Conservation (phyloP, 2,888 invertebrate species). For the Stomorhina lunata region DNA sequence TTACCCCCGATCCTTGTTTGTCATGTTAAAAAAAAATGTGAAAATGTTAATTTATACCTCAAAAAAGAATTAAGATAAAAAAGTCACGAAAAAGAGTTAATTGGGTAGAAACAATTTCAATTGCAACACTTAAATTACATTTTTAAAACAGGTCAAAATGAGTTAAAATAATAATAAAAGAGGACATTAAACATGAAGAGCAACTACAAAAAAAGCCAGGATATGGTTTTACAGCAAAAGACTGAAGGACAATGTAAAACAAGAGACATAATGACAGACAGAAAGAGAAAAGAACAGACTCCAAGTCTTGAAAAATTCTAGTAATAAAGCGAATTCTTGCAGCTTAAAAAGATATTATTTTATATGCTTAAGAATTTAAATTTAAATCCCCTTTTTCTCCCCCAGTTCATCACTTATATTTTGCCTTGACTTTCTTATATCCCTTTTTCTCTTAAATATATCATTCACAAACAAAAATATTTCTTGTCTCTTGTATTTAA, state of each 20-base stretch:
- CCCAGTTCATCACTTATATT: no score
- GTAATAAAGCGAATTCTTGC: background rate
- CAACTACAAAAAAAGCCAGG: background rate
- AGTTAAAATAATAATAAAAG: constrained; percentile 2
- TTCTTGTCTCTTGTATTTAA: background rate
- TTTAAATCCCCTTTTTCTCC: no score
- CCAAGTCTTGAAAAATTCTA: background rate
- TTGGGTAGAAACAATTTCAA: constrained; percentile 45
- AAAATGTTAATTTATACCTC: constrained; percentile 35
- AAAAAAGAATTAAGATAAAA: background rate
- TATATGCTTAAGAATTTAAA: no score
- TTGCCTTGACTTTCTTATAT: no score
- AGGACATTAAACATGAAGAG: background rate
- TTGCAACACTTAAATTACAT: constrained; percentile 37
- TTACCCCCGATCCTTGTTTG: background rate
- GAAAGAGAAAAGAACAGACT: background rate
- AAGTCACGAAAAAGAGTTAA: constrained; percentile 32
- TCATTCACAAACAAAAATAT: background rate
- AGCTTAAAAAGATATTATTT: no score
- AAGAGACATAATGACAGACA: background rate
- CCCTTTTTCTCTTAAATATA: no score
- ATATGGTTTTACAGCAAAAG: background rate
- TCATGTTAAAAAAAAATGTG: background rate
- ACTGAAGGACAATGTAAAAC: background rate
- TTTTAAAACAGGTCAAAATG: constrained; percentile 4